Conservation (phyloP, 2,113 vertebrate genomes). For the Pholis gunnellus region DNA sequence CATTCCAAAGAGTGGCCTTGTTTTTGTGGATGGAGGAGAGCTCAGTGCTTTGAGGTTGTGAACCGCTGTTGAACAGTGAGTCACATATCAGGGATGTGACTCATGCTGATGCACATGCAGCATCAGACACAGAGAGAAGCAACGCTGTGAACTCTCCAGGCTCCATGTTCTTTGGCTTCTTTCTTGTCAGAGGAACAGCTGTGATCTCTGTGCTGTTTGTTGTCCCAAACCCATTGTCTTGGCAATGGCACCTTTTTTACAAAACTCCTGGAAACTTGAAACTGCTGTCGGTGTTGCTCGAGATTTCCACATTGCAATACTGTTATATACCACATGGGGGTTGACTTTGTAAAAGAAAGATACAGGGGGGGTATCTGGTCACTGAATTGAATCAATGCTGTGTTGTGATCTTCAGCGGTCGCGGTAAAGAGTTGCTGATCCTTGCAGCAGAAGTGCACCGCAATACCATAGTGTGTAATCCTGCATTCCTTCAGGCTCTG, state of each 20-base stretch:
- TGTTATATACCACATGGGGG: conserved; percentile 55
- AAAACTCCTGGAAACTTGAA: conserved; percentile 80
- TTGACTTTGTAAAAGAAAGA: conserved; percentile 36
- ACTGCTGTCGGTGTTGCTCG: conserved; percentile 39
- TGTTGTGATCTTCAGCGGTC: conserved; percentile 24
- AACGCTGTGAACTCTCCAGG: conserved; percentile 36
- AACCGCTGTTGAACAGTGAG: conserved; percentile 55
- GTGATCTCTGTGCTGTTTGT: conserved; percentile 36
- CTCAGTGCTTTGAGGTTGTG: conserved; percentile 33
- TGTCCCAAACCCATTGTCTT: conserved; percentile 55
- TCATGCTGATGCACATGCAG: conserved; percentile 49
- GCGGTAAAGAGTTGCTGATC: conserved; percentile 26
- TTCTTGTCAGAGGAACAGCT: conserved; percentile 38
- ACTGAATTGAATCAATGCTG: conserved; percentile 15
- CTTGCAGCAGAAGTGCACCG: conserved; percentile 33
- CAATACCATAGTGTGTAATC: conserved; percentile 40
- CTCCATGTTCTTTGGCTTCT: conserved; percentile 18
- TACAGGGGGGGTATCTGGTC: neutral
- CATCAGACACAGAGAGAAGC: conserved; percentile 36
- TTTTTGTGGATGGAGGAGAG: conserved; percentile 37
- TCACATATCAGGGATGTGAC: conserved; percentile 59
- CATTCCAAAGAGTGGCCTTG: conserved; percentile 82
- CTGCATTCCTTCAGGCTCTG: conserved; percentile 44
- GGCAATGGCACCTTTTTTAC: conserved; percentile 53
- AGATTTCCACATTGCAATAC: conserved; percentile 73